These are phyloP conservation scores for Mamestra brassicae DNA, from an alignment of 2,888 invertebrate genomes.

Conservation along the genomic window DNA sequence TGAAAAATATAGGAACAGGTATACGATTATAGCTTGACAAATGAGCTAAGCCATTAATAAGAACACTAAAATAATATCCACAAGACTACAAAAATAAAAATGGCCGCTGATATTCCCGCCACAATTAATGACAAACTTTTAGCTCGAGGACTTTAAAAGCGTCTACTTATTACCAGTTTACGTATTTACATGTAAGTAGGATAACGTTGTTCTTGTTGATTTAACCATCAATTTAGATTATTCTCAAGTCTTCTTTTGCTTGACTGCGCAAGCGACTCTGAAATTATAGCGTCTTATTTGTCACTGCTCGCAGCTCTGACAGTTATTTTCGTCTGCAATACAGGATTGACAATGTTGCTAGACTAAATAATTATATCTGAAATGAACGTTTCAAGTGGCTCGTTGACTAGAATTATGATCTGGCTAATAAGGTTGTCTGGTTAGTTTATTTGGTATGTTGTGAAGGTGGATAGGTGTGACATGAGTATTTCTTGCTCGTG, in stretches of 20 bases:
- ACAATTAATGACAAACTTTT: constrained; percentile 40
- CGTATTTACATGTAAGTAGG: constrained; percentile 14
- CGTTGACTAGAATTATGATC: constrained; percentile 63
- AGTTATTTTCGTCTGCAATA: constrained; percentile 52
- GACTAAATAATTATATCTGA: constrained; percentile 59
- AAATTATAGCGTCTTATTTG: constrained; percentile 62
- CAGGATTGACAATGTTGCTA: constrained; percentile 64
- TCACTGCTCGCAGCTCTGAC: constrained; percentile 44
- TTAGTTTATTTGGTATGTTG: constrained; percentile 48
- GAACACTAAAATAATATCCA: constrained; percentile 23
- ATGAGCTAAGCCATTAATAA: constrained; percentile 17
- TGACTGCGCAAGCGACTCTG: constrained; percentile 38
- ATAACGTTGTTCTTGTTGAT: constrained; percentile 48
- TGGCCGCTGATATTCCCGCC: neutral
- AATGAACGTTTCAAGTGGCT: constrained; percentile 53
- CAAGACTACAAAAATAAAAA: neutral
- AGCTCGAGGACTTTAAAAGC: constrained; percentile 36
- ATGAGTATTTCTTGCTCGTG: constrained; percentile 31
- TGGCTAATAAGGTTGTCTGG: constrained; percentile 51
- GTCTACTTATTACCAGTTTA: constrained; percentile 34
- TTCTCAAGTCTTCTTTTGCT: constrained; percentile 35
- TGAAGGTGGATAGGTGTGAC: constrained; percentile 42
- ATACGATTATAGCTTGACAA: constrained; percentile 14
- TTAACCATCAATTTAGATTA: constrained; percentile 57
- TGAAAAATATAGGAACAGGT: constrained; percentile 1